phyloP scores from a whole-genome alignment of 1,140 invertebrate genomes.

The Vollenhovia emeryi region DNA sequence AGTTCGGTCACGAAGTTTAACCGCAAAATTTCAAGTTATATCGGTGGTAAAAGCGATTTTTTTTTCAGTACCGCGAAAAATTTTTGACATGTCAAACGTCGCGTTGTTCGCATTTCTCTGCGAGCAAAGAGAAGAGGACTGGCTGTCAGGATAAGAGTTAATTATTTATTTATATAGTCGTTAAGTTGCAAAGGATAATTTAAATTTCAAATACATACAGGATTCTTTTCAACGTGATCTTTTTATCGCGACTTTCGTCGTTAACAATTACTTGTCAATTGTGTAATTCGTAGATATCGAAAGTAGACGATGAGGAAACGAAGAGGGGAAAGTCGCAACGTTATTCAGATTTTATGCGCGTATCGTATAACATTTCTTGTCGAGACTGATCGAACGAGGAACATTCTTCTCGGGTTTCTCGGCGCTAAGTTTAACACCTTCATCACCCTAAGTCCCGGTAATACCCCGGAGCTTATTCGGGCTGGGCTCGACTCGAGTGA shows the following conservation, averaged over 20 bases:
- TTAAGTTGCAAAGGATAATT: not conserved
- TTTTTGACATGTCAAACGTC: not conserved
- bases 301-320: not conserved
- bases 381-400: conserved; percentile 15
- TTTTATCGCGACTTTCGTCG: not conserved
- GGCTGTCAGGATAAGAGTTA: not conserved
- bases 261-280: not conserved
- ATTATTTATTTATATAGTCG: not conserved
- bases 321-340: not conserved
- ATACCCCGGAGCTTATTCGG: conserved; percentile 52
- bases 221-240: not conserved
- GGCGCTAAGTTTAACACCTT: conserved; percentile 56
- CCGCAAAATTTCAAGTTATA: not conserved
- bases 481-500: conserved; percentile 60
- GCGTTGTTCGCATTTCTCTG: not conserved
- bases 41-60: not conserved
- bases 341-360: conserved; percentile 7
- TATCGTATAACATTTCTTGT: conserved; percentile 2
- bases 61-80: not conserved
- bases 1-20: conserved; percentile 10
- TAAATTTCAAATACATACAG: not conserved
- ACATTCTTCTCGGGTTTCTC: conserved; percentile 47
- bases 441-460: conserved; percentile 53
- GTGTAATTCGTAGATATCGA: not conserved
- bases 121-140: not conserved